A percentile compares a stretch with the other conserved stretches of the same genome.
These are phyloP conservation scores for Tipula unca DNA, from an alignment of 2,888 invertebrate species.

Conservation along the genomic window DNA sequence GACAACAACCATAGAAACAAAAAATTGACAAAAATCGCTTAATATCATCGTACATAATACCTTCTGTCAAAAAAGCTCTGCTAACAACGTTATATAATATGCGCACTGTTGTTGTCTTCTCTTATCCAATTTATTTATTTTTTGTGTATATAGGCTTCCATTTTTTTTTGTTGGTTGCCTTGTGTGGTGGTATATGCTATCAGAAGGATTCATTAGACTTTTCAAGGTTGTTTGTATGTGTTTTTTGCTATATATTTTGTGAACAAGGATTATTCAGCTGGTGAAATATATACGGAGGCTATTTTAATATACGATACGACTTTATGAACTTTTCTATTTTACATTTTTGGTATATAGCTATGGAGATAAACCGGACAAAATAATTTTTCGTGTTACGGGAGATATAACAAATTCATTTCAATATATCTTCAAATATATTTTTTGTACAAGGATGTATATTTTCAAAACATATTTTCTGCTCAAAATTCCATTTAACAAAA, in stretches of 20 bases:
- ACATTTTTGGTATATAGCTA: too few relatives aligned
- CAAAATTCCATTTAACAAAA: background rate
- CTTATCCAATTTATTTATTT: background rate
- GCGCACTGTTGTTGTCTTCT: background rate
- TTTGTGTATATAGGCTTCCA: background rate
- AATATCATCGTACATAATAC: too few relatives aligned
- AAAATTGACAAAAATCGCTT: too few relatives aligned
- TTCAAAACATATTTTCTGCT: background rate
- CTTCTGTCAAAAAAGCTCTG: background rate
- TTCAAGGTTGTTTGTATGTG: too few relatives aligned
- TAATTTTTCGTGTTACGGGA: background rate
- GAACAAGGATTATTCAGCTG: too few relatives aligned
- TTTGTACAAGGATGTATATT: background rate
- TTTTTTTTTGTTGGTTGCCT: too few relatives aligned
- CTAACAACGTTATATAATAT: background rate
- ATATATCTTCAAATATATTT: background rate
- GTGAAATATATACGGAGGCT: too few relatives aligned
- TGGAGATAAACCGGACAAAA: background rate
- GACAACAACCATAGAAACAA: too few relatives aligned
- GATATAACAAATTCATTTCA: background rate
- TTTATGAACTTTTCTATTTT: too few relatives aligned
- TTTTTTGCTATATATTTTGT: too few relatives aligned
- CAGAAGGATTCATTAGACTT: background rate
- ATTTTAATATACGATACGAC: too few relatives aligned
- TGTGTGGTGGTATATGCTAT: too few relatives aligned